Base-by-base conservation (phyloP, 2,888 invertebrate genomes). In the Phortica magna region DNA sequence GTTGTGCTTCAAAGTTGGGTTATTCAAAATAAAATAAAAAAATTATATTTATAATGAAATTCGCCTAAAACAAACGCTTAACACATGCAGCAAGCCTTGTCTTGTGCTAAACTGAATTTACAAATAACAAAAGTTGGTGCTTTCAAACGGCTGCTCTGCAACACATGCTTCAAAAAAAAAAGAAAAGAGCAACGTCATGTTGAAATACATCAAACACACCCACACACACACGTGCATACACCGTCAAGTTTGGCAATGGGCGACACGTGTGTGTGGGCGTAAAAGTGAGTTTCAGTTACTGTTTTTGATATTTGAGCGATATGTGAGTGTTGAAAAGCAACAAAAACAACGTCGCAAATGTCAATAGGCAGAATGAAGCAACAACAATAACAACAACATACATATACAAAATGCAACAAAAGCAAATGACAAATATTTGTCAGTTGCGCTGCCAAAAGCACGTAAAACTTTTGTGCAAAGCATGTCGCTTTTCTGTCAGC, bases 131-230 rank as follows among this genome's bases (percentile, higher is more conserved):
- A 31, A 31, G 31, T 31, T 4, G 31, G 31, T 31, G 3, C 5
- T 31, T 31, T 31, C 31, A 31, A 31, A 31, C 31, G 31, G 2
- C 3, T 31, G 31, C 31, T 31, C 31, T 78, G 77, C 73, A 67
- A 76, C 76, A 77, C 80, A 71, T 10, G 55, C 14, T 55, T 7
- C 67, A 68, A 43, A 67, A 12, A 67, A 14, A 39, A 39, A 39
- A 39, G 12, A 68, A 39, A 43, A 10, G 43, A 39, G 14, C 7
- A 2, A 71, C 88, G 84, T 84, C 85, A 85, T 88, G 83, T 85
- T 85, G 85, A 82, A 87, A 83, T 85, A 64, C 53, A 80, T 75
- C 41, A 77, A 79, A 31, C 78, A 68, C 75, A 76, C 79, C 74
- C 10, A 59, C 79, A 79, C 70, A 59, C 71, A 31, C 68, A 59